phyloP scores from a whole-genome alignment of 2,797 vertebrate genomes.

The Mionectes olivaceus region DNA sequence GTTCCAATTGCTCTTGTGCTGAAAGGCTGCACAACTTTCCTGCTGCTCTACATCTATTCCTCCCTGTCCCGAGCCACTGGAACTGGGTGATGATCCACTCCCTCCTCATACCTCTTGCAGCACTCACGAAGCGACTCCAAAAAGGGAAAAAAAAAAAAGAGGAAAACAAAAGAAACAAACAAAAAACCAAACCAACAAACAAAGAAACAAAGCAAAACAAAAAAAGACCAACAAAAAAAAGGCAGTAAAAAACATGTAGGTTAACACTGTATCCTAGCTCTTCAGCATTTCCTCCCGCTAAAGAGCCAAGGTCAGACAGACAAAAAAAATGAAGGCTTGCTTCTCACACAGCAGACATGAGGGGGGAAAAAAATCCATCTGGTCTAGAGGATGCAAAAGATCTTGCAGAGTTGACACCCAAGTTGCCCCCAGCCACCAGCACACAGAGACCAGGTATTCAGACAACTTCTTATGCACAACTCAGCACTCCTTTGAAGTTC shows the following conservation, averaged over 20 bases:
- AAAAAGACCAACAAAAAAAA: too few relatives aligned
- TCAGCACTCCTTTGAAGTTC: not conserved
- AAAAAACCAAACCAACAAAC: too few relatives aligned
- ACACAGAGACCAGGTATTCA: not conserved
- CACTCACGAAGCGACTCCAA: constrained; percentile 8
- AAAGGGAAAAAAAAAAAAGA: not conserved
- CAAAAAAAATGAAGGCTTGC: not conserved
- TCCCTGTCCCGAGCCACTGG: not conserved
- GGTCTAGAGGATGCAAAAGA: not conserved
- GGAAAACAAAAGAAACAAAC: not conserved
- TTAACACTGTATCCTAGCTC: not conserved
- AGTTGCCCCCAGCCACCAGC: not conserved
- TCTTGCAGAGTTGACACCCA: not conserved
- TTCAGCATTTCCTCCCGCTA: constrained; percentile 8
- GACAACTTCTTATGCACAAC: not conserved
- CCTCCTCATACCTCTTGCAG: not conserved
- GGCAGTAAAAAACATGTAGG: not conserved
- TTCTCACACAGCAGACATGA: constrained; percentile 9
- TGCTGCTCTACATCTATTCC: not conserved
- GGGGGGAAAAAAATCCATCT: not conserved
- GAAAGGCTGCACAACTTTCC: not conserved
- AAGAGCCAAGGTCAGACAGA: not conserved
- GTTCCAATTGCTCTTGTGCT: constrained; percentile 24
- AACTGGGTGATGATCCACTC: fast-evolving
- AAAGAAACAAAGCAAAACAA: not conserved